Conservation (phyloP, 2,797 vertebrate genomes). For the Cuculus canorus region DNA sequence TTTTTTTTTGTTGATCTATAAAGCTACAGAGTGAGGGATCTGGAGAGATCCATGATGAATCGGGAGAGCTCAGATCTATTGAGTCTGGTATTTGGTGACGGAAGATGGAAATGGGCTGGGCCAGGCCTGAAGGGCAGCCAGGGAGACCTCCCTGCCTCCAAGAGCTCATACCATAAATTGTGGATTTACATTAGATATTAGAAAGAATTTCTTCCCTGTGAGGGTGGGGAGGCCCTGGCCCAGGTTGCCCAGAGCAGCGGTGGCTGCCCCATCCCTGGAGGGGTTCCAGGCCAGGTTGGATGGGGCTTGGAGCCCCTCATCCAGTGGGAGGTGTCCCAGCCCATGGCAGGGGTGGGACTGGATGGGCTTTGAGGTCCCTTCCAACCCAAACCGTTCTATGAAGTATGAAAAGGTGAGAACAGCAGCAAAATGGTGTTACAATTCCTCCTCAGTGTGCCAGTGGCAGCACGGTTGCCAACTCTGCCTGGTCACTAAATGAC, state of each 20-base stretch:
- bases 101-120: background rate
- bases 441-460: background rate
- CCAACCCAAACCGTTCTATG: too few species aligned
- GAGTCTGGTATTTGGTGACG: background rate
- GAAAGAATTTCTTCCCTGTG: too few species aligned
- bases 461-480: accelerated
- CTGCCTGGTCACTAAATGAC: too few species aligned
- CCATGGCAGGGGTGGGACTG: too few species aligned
- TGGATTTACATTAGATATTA: too few species aligned
- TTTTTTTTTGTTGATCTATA: background rate
- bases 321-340: too few species aligned
- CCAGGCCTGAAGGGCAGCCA: background rate
- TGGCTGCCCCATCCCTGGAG: too few species aligned
- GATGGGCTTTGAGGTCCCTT: too few species aligned
- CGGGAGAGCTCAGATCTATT: background rate
- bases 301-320: too few species aligned
- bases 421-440: background rate
- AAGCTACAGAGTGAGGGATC: background rate
- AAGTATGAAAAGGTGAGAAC: background rate
- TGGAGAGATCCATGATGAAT: background rate
- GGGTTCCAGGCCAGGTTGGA: too few species aligned
- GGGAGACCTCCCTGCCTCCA: background rate
- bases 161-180: background rate
- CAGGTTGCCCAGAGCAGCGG: too few species aligned
- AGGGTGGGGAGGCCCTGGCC: too few species aligned